Evolutionary conservation across 2,113 vertebrate species (phyloP).

Genomic region (Tursiops truncatus): DNA sequence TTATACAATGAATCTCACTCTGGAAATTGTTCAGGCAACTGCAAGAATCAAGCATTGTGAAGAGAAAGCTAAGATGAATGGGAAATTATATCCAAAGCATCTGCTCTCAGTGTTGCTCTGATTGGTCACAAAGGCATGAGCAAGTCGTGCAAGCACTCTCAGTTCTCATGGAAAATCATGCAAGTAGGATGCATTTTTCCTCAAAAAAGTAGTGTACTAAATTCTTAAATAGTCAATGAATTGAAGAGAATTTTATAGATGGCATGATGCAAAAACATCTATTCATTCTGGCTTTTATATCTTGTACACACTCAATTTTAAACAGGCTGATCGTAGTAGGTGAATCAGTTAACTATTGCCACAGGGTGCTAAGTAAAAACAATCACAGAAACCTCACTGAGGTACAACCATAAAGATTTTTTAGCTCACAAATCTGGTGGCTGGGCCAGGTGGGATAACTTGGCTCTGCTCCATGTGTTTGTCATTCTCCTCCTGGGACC

Average conservation of each 20-base stretch:
- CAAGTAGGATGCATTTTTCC: neutral
- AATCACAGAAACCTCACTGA: neutral
- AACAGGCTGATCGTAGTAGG: neutral
- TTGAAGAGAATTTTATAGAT: neutral
- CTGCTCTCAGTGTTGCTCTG: neutral
- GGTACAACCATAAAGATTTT: neutral
- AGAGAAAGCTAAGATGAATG: constrained; percentile 48
- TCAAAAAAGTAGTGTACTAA: neutral
- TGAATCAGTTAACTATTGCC: neutral
- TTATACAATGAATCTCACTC: constrained; percentile 27
- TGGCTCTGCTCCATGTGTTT: neutral
- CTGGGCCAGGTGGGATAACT: neutral
- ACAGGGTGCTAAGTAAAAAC: neutral
- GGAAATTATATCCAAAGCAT: constrained; percentile 32
- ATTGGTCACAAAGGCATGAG: constrained; percentile 22
- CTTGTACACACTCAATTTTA: neutral
- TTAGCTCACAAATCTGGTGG: neutral
- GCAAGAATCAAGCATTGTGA: neutral
- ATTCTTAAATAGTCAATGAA: neutral
- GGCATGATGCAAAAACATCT: neutral
- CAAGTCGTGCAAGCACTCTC: neutral
- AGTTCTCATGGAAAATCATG: neutral
- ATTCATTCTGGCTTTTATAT: neutral
- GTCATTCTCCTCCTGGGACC: neutral
- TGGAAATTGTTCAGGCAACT: constrained; percentile 32